A percentile compares a stretch with the other conserved stretches of the same genome.
Evolutionary conservation across 92 coral and sea anemone species (phyloP).

Genomic region (Nematostella vectensis): DNA sequence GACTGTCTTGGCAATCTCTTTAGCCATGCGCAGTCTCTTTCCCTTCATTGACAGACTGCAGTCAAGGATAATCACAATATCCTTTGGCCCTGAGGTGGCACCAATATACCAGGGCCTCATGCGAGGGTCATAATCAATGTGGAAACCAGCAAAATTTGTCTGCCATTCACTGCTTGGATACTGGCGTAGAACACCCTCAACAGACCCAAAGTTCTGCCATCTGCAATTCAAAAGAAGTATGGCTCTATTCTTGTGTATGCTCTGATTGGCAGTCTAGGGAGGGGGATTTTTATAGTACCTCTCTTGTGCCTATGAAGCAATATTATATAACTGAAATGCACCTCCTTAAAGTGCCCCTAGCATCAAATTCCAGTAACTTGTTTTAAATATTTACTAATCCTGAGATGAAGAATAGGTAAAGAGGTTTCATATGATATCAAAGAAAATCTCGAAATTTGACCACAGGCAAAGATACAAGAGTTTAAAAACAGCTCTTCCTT

Average conservation of each 20-base stretch:
- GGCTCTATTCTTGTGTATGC: too few species aligned
- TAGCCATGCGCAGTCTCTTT: slow-evolving; percentile 87
- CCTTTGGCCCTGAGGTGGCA: slow-evolving; percentile 98
- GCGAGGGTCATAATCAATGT: slow-evolving; percentile 93
- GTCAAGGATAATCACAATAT: slow-evolving; percentile 86
- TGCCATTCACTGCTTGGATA: slow-evolving; percentile 94
- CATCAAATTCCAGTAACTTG: too few species aligned
- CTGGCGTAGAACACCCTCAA: slow-evolving; percentile 70
- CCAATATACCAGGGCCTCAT: slow-evolving; percentile 97
- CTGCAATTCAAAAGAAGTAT: slow-evolving; percentile 33
- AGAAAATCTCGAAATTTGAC: too few species aligned
- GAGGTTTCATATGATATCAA: too few species aligned
- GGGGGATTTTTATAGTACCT: neutral
- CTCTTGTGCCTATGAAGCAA: too few species aligned
- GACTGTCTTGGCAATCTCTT: slow-evolving; percentile 89
- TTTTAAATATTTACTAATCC: too few species aligned
- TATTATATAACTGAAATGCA: too few species aligned
- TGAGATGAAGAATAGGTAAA: too few species aligned
- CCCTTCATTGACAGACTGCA: slow-evolving; percentile 94
- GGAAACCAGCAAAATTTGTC: slow-evolving; percentile 95
- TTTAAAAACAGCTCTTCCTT: too few species aligned
- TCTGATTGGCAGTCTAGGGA: neutral
- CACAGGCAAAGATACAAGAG: too few species aligned
- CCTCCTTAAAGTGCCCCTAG: too few species aligned
- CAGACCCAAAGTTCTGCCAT: slow-evolving; percentile 99